Evolutionary conservation across 2,113 vertebrate genomes (phyloP).

Genomic region (Clarias batrachus): DNA sequence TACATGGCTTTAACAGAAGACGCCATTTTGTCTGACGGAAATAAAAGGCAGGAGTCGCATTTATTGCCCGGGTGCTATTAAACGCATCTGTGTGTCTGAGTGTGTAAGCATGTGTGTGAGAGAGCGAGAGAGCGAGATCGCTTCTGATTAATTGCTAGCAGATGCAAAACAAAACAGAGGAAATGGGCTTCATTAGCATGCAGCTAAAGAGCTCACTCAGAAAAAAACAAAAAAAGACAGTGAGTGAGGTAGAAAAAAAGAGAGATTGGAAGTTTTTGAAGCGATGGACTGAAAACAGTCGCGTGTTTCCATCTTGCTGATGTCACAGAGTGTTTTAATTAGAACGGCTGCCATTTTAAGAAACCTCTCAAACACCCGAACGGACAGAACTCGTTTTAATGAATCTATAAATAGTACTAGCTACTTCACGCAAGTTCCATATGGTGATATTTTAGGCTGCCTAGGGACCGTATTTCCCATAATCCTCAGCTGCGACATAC

Average conservation of each 20-base stretch:
- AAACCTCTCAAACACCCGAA: not conserved
- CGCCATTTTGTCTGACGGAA: not conserved
- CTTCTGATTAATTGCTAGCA: slow-evolving; percentile 55
- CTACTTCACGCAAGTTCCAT: not conserved
- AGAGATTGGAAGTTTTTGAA: slow-evolving; percentile 40
- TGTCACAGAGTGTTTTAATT: not conserved
- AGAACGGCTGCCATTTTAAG: not conserved
- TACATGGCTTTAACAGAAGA: not conserved
- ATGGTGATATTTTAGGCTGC: not conserved
- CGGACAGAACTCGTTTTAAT: not conserved
- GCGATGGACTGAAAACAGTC: not conserved
- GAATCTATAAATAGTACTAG: not conserved
- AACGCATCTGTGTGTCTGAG: slow-evolving; percentile 18
- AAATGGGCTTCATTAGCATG: slow-evolving; percentile 56
- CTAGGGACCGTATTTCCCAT: not conserved
- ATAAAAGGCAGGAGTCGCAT: not conserved
- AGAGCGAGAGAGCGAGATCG: slow-evolving; percentile 30
- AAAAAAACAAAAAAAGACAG: not conserved
- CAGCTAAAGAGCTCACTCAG: slow-evolving; percentile 55
- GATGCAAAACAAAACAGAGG: slow-evolving; percentile 50
- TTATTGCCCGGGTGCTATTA: slow-evolving; percentile 4
- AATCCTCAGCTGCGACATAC: not conserved
- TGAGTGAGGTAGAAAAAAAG: not conserved
- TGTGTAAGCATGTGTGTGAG: not conserved
- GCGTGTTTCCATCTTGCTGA: not conserved